phyloP scores from a whole-genome alignment of 2,888 invertebrate genomes.

The Drosophila stalkeri region DNA sequence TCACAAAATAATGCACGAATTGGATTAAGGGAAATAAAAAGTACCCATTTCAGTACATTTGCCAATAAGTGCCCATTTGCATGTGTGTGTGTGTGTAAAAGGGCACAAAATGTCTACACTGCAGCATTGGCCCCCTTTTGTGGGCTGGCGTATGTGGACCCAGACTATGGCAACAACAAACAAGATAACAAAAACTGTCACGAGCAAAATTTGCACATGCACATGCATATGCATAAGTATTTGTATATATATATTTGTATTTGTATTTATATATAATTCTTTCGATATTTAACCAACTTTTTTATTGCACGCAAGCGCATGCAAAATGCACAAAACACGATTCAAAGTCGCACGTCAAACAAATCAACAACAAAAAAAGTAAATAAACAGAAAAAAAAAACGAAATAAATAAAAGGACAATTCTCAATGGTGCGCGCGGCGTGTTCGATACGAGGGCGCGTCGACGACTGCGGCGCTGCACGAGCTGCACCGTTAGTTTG shows the following conservation, averaged over 20 bases:
- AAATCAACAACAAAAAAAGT: slow-evolving; percentile 10
- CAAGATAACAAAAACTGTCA: slow-evolving; percentile 8
- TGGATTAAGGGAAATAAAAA: not conserved
- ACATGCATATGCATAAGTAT: not conserved
- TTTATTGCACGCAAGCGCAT: slow-evolving; percentile 36
- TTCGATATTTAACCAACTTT: slow-evolving; percentile 45
- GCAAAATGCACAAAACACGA: slow-evolving; percentile 32
- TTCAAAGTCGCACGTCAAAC: slow-evolving; percentile 37
- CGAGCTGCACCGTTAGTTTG: slow-evolving; percentile 79
- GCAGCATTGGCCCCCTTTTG: slow-evolving; percentile 4
- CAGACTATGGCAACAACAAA: slow-evolving; percentile 46
- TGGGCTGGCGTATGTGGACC: not conserved
- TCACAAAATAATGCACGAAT: not conserved
- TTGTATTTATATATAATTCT: not conserved
- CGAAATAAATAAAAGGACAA: slow-evolving; percentile 12
- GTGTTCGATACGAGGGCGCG: slow-evolving; percentile 70
- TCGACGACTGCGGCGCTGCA: slow-evolving; percentile 70
- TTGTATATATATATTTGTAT: not conserved
- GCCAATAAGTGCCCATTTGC: not conserved
- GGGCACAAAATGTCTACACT: slow-evolving; percentile 6
- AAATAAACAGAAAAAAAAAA: slow-evolving; percentile 14
- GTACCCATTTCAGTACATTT: not conserved
- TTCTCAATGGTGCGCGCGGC: slow-evolving; percentile 49
- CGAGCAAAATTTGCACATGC: not conserved
- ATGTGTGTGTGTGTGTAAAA: not conserved